phyloP scores from a whole-genome alignment of 2,888 invertebrate genomes.

The Leptothorax acervorum region DNA sequence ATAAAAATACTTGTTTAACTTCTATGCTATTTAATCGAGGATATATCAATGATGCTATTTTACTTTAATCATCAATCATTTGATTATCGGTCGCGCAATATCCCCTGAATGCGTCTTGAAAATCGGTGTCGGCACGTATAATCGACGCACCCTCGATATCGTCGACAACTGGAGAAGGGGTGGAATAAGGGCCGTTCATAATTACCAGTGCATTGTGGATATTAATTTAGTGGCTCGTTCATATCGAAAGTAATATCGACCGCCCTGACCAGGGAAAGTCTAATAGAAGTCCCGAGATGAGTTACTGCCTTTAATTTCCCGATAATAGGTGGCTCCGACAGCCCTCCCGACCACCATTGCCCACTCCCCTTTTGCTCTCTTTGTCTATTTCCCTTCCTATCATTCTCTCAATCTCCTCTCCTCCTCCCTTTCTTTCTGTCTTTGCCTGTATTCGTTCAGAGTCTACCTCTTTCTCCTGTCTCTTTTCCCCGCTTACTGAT shows the following conservation, averaged over 20 bases:
- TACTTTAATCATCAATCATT: slow-evolving; percentile 24
- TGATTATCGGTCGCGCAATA: slow-evolving; percentile 28
- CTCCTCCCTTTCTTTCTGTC: slow-evolving; percentile 54
- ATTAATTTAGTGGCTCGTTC: slow-evolving; percentile 84
- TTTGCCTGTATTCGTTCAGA: slow-evolving; percentile 22
- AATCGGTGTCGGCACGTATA: slow-evolving; percentile 39
- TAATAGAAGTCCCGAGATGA: slow-evolving; percentile 83
- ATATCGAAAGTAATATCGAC: slow-evolving; percentile 84
- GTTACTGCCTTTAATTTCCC: slow-evolving; percentile 84
- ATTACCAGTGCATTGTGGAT: slow-evolving; percentile 84
- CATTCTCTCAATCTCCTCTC: slow-evolving; percentile 24
- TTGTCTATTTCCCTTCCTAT: slow-evolving; percentile 47
- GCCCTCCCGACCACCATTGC: slow-evolving; percentile 68
- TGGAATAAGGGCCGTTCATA: slow-evolving; percentile 77
- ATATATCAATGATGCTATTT: slow-evolving; percentile 6
- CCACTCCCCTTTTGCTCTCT: slow-evolving; percentile 50
- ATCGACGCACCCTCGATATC: slow-evolving; percentile 52
- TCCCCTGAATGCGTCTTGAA: slow-evolving; percentile 31
- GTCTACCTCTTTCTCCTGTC: slow-evolving; percentile 4
- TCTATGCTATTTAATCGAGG: not conserved
- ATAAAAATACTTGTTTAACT: not conserved
- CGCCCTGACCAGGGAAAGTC: slow-evolving; percentile 81
- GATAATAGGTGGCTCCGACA: slow-evolving; percentile 81
- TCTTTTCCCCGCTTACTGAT: not conserved
- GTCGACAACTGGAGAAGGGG: slow-evolving; percentile 33